Base-by-base conservation (phyloP, 2,888 invertebrate genomes). In the Drosophila basisetae region DNA sequence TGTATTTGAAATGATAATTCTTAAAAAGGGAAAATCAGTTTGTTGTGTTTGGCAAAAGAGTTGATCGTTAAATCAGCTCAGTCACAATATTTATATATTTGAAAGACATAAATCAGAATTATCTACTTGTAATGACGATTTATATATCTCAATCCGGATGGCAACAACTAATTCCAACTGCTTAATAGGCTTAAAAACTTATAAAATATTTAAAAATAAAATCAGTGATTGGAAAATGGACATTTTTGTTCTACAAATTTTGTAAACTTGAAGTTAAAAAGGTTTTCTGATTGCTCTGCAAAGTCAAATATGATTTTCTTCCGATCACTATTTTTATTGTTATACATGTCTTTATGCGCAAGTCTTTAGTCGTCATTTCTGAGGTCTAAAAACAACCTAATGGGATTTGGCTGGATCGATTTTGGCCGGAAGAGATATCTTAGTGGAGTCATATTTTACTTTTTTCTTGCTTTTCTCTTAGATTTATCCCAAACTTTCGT, bases 1-100 rank as follows among this genome's bases (percentile, higher is more conserved):
- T 58, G 39, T 62, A 13, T 35, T 43, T 56, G 22, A 59, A 52
- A 43, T 43, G 31, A 28, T 13, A 28, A 28, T 31, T 43, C 43
- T 49, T 52, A 1, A 6, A 13, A 28, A 31, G 4, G 16, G 13
- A 39, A 37, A 35, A 47, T n/a, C 9, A n/a, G 11, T 28, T 58
- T 54, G 18, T 33, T 68, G 39, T 49, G 7, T 37, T 7, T 33
- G 49, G 2, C 47, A 39, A 18, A 41, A 13, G 13, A 58, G 18
- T 16, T 58, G n/a, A 43, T 10, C 6, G 25, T 43, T 13, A 30
- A 58, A 56, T 68, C 22, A 50, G 30, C 56, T 41, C 25, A 30
- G 5, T 49, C 4, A 18, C 10, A 5, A 41, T 13, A 31, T 30
- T 16, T 47, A 30, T 67, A 25, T 30, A 7, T 35, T 1, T 35